Conservation (phyloP, 2,113 vertebrate species). For the Thinocorus orbignyianus region DNA sequence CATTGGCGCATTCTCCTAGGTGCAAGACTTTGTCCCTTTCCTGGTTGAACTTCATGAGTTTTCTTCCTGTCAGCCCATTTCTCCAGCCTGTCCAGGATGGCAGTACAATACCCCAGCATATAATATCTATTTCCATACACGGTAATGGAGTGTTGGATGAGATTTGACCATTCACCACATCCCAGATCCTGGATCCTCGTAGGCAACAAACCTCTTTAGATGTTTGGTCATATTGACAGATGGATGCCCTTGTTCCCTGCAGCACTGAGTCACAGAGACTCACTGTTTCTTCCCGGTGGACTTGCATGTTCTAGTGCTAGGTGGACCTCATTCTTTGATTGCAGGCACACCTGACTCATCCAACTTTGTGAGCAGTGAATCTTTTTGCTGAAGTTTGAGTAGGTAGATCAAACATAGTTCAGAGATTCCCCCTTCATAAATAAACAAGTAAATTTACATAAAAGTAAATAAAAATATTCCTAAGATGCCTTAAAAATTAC, state of each 20-base stretch:
- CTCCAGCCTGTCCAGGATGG: not conserved
- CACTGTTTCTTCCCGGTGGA: not conserved
- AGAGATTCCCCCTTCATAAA: not conserved
- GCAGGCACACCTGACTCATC: not conserved
- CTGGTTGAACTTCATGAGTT: not conserved
- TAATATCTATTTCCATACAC: too few relatives aligned
- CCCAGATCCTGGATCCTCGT: rapidly evolving
- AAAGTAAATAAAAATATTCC: not conserved
- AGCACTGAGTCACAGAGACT: not conserved
- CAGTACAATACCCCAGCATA: not conserved
- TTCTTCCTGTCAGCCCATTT: not conserved
- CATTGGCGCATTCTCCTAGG: not conserved
- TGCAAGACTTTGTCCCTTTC: not conserved
- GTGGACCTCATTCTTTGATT: not conserved
- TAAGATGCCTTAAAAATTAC: not conserved
- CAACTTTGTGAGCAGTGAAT: not conserved
- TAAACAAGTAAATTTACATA: not conserved
- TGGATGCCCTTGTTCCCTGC: not conserved
- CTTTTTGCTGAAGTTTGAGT: not conserved
- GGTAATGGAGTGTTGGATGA: not conserved
- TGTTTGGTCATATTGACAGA: not conserved
- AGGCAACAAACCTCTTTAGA: not conserved
- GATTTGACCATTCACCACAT: not conserved
- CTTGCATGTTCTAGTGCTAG: not conserved
- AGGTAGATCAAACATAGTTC: not conserved